These are phyloP conservation scores for Colius striatus DNA, from an alignment of 2,113 vertebrate species.

Conservation along the genomic window DNA sequence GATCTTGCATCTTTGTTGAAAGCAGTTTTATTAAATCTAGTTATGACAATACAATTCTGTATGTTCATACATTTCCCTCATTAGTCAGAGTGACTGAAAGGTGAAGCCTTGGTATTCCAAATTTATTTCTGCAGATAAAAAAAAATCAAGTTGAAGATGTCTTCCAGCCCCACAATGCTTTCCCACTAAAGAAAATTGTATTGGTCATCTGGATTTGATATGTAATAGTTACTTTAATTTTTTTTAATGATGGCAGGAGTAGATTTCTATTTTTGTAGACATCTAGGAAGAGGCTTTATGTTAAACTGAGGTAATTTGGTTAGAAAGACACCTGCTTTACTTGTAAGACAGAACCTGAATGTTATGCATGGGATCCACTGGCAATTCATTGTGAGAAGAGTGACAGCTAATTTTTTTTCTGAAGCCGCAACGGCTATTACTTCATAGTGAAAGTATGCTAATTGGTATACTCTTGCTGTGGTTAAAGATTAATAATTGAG, in stretches of 20 bases:
- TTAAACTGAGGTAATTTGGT: neutral
- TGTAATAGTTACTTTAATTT: neutral
- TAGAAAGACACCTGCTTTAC: neutral
- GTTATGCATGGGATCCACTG: neutral
- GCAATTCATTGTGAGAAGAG: neutral
- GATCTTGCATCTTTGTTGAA: neutral
- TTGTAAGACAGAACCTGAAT: neutral
- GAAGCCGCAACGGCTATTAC: constrained; percentile 9
- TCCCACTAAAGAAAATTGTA: neutral
- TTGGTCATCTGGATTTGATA: neutral
- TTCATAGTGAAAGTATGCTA: constrained; percentile 14
- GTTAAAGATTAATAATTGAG: constrained; percentile 52
- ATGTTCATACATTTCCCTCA: neutral
- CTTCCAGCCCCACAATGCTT: neutral
- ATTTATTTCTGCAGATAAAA: neutral
- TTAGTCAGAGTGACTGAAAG: neutral
- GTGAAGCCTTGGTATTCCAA: neutral
- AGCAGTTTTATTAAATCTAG: neutral
- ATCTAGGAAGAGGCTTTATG: neutral
- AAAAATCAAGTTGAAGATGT: neutral
- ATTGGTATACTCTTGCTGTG: constrained; percentile 21
- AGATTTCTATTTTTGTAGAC: neutral
- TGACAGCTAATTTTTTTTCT: constrained; percentile 39
- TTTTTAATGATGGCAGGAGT: neutral
- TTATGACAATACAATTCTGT: neutral